Evolutionary conservation across 2,888 invertebrate genomes (phyloP), one percentile per base, ranked within the genome.

Genomic region (Oscheius sp.): DNA sequence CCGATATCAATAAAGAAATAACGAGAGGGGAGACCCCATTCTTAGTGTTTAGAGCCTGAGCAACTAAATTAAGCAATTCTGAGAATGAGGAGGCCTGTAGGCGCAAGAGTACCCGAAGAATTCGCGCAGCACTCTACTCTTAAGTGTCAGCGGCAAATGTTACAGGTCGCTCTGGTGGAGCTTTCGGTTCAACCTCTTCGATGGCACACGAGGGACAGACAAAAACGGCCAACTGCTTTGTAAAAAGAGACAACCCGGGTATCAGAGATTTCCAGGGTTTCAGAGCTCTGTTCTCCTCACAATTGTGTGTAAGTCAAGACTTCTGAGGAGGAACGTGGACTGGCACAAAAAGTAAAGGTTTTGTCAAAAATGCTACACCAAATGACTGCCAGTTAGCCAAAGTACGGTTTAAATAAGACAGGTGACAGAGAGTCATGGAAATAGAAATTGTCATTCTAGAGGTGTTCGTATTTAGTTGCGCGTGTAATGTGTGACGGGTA

Each of bases 401-500:
- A 21, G 21, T 21, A 21, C 21, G 21, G 21, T 21, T 21, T 21
- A 21, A 21, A 21, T 42, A 42, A 42, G 42, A 42, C 7, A 7
- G 3, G 42, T 42, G 42, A 42, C 21, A 21, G 21, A 42, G 32
- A 58, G 11, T 33, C 29, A 58, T 29, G 58, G 4, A 58, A 32
- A 58, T 32, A 58, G 32, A 7, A 4, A 11, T 63, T 47, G 63
- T 55, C 68, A 68, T 53, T 60, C 53, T n/a, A n/a, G 68, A 68
- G 68, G 68, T 68, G 68, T 68, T 68, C 68, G 68, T 53, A 68
- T 68, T 68, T 68, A 68, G 68, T 53, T 68, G 68, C 42, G 68
- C 68, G 68, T 68, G 68, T 68, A 68, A 68, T 68, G 68, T 65
- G 65, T 68, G 68, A 68, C 53, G 68, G 68, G 68, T 68, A 68